Percentiles rank a stretch among this genome's conserved stretches.
Conservation (phyloP, 2,113 vertebrate genomes). For the Gulo gulo region DNA sequence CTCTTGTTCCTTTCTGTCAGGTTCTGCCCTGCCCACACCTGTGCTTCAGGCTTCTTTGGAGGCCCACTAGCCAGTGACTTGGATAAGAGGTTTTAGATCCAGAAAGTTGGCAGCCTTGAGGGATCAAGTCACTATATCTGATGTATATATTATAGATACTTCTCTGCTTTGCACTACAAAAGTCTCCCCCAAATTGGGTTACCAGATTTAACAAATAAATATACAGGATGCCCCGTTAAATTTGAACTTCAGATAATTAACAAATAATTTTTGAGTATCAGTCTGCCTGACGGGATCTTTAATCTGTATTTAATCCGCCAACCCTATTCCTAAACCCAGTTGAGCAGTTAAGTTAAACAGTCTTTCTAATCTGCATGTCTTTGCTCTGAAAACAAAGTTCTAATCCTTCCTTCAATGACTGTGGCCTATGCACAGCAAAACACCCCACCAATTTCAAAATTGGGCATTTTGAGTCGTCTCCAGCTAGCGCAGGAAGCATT, state of each 20-base stretch:
- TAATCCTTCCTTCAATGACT: not conserved
- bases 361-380: not conserved
- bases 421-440: not conserved
- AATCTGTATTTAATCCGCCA: constrained; percentile 11
- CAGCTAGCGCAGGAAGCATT: not conserved
- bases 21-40: not conserved
- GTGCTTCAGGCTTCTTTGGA: not conserved
- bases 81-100: not conserved
- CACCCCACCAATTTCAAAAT: not conserved
- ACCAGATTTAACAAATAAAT: not conserved
- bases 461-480: not conserved
- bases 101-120: not conserved
- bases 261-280: not conserved
- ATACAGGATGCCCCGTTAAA: not conserved
- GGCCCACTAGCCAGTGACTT: not conserved
- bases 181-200: not conserved
- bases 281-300: not conserved
- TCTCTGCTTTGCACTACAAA: not conserved
- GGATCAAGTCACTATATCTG: not conserved
- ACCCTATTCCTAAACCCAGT: not conserved
- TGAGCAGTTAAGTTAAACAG: not conserved
- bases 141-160: not conserved
- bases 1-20: not conserved
- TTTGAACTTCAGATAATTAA: constrained; percentile 17
- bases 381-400: constrained; percentile 33